Conservation (phyloP, 2,797 vertebrate genomes). For the Triplophysa yarkandensis region DNA sequence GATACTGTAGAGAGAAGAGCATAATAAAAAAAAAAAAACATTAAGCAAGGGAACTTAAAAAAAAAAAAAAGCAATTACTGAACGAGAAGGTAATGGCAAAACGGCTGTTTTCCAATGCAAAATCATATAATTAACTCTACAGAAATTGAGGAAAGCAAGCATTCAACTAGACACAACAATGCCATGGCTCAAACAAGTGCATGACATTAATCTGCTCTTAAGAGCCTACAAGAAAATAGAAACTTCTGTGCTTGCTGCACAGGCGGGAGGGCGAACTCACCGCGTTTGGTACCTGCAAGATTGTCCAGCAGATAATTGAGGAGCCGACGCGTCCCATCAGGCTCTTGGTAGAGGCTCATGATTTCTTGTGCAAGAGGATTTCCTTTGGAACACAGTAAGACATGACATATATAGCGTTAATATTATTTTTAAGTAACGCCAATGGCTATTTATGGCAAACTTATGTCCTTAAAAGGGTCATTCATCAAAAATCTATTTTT, state of each 20-base stretch:
- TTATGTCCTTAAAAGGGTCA: too few relatives aligned
- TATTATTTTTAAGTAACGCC: too few relatives aligned
- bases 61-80: background rate
- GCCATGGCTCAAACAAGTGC: slow-evolving; percentile 13
- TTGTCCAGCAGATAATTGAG: slow-evolving; percentile 99
- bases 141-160: slow-evolving; percentile 20
- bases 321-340: slow-evolving; percentile 94
- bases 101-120: background rate
- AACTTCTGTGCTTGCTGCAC: background rate
- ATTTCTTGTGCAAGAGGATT: slow-evolving; percentile 99
- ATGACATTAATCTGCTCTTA: slow-evolving; percentile 8
- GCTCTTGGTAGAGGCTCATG: slow-evolving; percentile 97
- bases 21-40: slow-evolving; percentile 43
- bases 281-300: slow-evolving; percentile 97
- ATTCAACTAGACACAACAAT: slow-evolving; percentile 17
- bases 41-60: slow-evolving; percentile 1
- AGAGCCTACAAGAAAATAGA: background rate
- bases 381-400: slow-evolving; percentile 72
- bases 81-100: background rate
- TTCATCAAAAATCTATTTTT: too few relatives aligned
- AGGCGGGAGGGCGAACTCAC: slow-evolving; percentile 73
- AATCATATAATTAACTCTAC: slow-evolving; percentile 21
- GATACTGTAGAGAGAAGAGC: slow-evolving; percentile 77
- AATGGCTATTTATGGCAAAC: too few relatives aligned
- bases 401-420: background rate